Base-by-base conservation (phyloP, 2,113 vertebrate genomes). In the Campylorhamphus procurvoides region DNA sequence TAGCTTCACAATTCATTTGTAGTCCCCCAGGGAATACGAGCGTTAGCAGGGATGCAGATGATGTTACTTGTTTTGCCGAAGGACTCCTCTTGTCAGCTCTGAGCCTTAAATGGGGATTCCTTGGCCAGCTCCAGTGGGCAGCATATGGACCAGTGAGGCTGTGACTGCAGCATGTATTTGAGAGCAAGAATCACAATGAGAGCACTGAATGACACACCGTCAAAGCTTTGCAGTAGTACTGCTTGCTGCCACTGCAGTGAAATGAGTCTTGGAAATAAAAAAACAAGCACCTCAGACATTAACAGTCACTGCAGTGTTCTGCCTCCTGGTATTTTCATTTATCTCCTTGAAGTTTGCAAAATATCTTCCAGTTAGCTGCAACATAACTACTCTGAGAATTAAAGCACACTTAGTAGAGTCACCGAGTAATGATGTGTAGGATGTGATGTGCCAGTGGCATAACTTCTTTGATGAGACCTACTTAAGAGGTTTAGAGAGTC, bases 131-230 rank as follows among this genome's bases (percentile, higher is more conserved):
- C 78, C 23, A 19, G 22, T 6, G 47, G 33, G 28, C 66, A 66
- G 22, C 18, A 42, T 9, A 14, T 4, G 10, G 78, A 44, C 11
- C 14, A 37, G 44, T 25, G 59, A 42, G 42, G 15, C 29, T 14
- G 14, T 18, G 53, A 71, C 18, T 1, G 5, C 24, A 18, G 5
- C 28, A 20, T 17, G 13, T 28, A 27, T 56, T 59, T 81, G 80
- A 62, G n/a, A 95, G 18, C 2, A 9, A 74, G 4, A 44, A 4
- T 31, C 14, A 7, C 12, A 11, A 18, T 52, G 28, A 58, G 23
- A 78, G 40, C 0, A 1, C 28, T 20, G 50, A 55, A 33, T 1
- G 4, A 33, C 18, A 18, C 0, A 3, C 10, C 14, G 1, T 5
- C 47, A 67, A 42, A 62, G 7, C 18, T 72, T 67, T 81, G 17